phyloP scores from a whole-genome alignment of 53 echinoderm and acorn worm species.

The Henricia sp. region DNA sequence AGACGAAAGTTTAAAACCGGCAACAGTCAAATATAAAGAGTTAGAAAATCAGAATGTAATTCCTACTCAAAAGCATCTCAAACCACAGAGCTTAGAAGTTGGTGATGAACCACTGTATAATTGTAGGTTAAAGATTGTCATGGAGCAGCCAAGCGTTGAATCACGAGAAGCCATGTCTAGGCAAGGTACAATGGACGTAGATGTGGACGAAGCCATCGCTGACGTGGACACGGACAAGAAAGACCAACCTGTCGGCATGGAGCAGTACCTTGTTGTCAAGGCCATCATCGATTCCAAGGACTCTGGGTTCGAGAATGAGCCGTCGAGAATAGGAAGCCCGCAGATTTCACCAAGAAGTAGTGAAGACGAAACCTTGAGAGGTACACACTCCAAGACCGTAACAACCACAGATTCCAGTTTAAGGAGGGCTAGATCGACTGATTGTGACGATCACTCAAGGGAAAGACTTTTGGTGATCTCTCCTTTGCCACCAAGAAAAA shows the following conservation, averaged over 20 bases:
- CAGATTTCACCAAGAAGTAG: slow-evolving; percentile 74
- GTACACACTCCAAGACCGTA: neutral
- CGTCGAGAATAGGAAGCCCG: slow-evolving; percentile 80
- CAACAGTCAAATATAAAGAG: slow-evolving; percentile 18
- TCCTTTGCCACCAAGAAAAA: neutral
- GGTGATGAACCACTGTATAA: slow-evolving; percentile 27
- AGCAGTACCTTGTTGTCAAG: slow-evolving; percentile 87
- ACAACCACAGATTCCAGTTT: neutral
- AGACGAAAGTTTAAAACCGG: slow-evolving; percentile 80
- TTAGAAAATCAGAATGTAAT: neutral
- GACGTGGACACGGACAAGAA: slow-evolving; percentile 69
- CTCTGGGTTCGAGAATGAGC: slow-evolving; percentile 93
- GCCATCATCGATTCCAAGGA: slow-evolving; percentile 95
- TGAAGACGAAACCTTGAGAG: slow-evolving; percentile 28
- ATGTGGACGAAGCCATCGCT: slow-evolving; percentile 75
- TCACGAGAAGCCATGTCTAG: slow-evolving; percentile 77
- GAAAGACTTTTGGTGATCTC: neutral
- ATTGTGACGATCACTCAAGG: neutral
- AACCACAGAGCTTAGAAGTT: slow-evolving; percentile 62
- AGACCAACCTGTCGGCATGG: slow-evolving; percentile 42
- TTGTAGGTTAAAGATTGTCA: slow-evolving; percentile 74
- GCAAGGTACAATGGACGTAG: slow-evolving; percentile 58
- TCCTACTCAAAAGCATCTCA: neutral
- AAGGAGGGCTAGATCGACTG: slow-evolving; percentile 26
- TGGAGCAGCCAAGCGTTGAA: slow-evolving; percentile 80